Evolutionary conservation across 1,140 invertebrate species (phyloP), one percentile per base, ranked within the genome.

Genomic region (Probaryconus sp.): DNA sequence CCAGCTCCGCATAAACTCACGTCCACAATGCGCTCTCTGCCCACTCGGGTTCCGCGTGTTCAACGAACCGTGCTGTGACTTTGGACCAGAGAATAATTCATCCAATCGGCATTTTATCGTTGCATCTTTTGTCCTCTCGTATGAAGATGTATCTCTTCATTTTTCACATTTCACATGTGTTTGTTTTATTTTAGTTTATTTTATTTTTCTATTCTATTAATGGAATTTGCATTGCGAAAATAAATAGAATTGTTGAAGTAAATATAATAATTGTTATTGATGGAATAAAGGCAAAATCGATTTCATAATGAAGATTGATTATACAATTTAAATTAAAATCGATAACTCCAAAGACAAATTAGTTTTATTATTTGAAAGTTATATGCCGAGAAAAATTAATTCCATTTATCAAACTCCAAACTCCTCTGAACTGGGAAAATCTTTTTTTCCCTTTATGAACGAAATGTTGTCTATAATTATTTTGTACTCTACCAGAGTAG

Each of bases 1-100:
- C 73, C 65, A 26, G 48, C 70, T 53, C 72, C 47, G 69, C 63
- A 81, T 81, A 83, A 80, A 81, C 78, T 83, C 79, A 81, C 79
- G 76, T 81, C 40, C 69, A 38, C 63, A 37, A 65, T 45, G 74
- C 74, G 74, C 74, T 74, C 68, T 76, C 74, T 74, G 73, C 73
- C 79, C 75, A 81, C 79, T 82, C 70, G 72, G 63, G 70, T 75
- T 63, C 43, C 58, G 61, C 70, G 31, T 80, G 77, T 37, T 72
- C 79, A 76, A 16, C 64, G 65, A 75, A 81, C 76, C 80, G 68
- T 76, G 64, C 48, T 38, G 63, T 74, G 63, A 75, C 56, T 80
- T 55, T 21, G 56, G 71, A 21, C 38, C 75, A 43, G 71, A 61
- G 70, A 79, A 78, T 78, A 79, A 65, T 60, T 24, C 47, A 21